A percentile compares a stretch with the other conserved stretches of the same genome.
Conservation (phyloP, 1,140 invertebrate genomes). For the Acromyrmex charruanus region DNA sequence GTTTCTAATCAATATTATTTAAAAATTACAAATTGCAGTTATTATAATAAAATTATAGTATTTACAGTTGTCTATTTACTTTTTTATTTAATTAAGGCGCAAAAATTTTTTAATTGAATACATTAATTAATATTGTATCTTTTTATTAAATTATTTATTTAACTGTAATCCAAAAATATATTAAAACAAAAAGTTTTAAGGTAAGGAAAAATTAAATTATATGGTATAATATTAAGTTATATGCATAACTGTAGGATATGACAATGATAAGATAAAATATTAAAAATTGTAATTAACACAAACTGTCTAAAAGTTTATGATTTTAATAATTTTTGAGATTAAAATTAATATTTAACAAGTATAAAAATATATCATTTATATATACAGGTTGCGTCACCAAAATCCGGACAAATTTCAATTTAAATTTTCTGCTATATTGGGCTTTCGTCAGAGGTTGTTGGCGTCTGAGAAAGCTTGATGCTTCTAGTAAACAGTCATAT, state of each 20-base stretch:
- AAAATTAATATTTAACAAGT: background rate
- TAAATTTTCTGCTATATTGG: no score
- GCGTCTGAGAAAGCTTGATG: no score
- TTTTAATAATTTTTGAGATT: background rate
- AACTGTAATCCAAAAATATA: no score
- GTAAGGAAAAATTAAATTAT: no score
- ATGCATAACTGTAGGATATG: no score
- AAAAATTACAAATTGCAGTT: background rate
- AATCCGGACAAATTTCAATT: no score
- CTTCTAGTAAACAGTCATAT: no score
- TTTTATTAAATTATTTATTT: no score
- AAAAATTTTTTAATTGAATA: background rate
- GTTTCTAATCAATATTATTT: background rate
- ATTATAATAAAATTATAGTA: background rate
- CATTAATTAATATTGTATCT: background rate
- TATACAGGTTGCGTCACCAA: no score
- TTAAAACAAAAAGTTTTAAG: no score
- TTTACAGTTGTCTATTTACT: background rate
- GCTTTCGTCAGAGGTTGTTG: no score
- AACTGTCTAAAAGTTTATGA: background rate
- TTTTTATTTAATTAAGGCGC: background rate
- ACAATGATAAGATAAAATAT: background rate
- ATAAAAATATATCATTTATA: background rate
- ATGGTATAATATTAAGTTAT: no score
- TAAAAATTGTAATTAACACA: background rate